Evolutionary conservation across 2,888 invertebrate genomes (phyloP), one percentile per base, ranked within the genome.

Genomic region (Asteroscopus sphinx): DNA sequence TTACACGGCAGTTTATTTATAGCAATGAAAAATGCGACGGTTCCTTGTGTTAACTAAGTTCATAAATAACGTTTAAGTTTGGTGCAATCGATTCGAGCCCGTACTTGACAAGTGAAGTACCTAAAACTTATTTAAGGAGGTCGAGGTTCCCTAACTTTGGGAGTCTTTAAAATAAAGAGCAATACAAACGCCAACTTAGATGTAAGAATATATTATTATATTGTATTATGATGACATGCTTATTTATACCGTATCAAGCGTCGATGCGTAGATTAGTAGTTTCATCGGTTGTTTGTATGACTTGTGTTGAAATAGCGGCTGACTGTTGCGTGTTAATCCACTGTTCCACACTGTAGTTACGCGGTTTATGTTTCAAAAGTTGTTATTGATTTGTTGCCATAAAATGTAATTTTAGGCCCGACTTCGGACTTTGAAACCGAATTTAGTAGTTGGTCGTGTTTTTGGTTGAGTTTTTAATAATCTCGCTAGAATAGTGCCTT

Each of bases 401-500:
- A 83, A 87, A 88, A 87, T 88, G 86, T 91, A 89, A 89, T 88
- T 89, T 89, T 89, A 88, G 88, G 87, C 88, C 87, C 86, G 77
- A 86, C 77, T 89, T 93, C 90, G 90, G 90, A 92, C 82, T 86
- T 84, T 66, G 76, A 93, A 93, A 89, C 90, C 93, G 93, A 93
- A 93, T 94, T 94, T 93, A 94, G 83, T 91, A 91, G 83, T 83
- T 87, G 81, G 85, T 88, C 83, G 73, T 75, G 80, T 87, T 82
- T 86, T 82, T 68, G 62, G 76, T 88, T 92, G 79, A 78, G 79
- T 90, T 90, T 79, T 76, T 80, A 73, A 76, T 80, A 86, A 88
- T 91, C 90, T 93, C 90, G 90, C 92, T 93, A 94, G 93, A 85
- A 89, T 94, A 94, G 93, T 94, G 93, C 93, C 93, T 94, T 94